Evolutionary conservation across 2,797 vertebrate genomes (phyloP).

Genomic region (Megaceryle alcyon): DNA sequence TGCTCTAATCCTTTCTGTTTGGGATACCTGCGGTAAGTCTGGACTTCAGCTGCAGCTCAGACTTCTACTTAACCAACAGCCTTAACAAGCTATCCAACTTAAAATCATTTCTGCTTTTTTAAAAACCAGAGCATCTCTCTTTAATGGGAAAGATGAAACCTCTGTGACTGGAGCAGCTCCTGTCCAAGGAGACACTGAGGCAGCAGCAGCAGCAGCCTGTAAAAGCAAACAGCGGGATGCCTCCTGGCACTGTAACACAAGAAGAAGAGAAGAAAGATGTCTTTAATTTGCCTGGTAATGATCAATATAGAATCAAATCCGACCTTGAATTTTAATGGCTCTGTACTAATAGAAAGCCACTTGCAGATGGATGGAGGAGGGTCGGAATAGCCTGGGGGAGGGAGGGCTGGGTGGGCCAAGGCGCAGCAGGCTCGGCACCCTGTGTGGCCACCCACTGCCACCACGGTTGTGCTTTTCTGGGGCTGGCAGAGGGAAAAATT

Average conservation of each 20-base stretch:
- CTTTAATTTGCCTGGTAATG: conserved; percentile 69
- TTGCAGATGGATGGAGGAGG: conserved; percentile 10
- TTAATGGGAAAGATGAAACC: background rate
- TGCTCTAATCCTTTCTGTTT: background rate
- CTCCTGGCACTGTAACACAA: background rate
- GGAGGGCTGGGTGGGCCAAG: background rate
- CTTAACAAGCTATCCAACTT: background rate
- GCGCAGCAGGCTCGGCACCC: background rate
- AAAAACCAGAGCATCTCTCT: background rate
- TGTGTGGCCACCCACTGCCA: background rate
- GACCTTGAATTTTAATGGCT: conserved; percentile 65
- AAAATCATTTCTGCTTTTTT: background rate
- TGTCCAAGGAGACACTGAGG: background rate
- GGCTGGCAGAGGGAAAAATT: background rate
- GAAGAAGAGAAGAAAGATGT: conserved; percentile 57
- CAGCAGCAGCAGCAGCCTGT: background rate
- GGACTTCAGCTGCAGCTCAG: background rate
- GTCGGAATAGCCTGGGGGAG: background rate
- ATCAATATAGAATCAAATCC: conserved; percentile 51
- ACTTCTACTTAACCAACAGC: background rate
- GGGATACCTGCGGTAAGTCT: background rate
- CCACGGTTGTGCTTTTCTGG: background rate
- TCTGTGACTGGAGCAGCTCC: background rate
- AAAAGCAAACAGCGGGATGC: background rate
- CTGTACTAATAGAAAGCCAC: background rate